A percentile compares a stretch with the other conserved stretches of the same genome.
phyloP scores from a whole-genome alignment of 1,140 invertebrate genomes.

The Drosophila lacteicornis region DNA sequence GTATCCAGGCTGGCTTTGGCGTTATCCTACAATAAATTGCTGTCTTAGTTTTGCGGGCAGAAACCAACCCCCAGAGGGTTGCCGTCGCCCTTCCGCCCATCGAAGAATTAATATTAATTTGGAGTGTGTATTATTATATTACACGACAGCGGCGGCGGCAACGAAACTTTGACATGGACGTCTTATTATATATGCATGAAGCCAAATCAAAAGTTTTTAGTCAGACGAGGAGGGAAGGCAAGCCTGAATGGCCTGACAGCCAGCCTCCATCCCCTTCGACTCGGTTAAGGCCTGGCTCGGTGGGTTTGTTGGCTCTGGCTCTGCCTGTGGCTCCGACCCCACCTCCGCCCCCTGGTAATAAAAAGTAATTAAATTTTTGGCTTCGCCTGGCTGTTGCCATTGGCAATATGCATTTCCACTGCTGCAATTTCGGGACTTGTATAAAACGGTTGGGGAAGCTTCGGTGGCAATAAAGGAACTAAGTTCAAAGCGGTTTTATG shows the following conservation, averaged over 20 bases:
- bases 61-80: constrained; percentile 13
- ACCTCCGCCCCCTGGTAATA: constrained; percentile 45
- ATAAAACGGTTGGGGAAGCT: constrained; percentile 9
- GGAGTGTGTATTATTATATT: constrained; percentile 71
- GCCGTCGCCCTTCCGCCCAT: constrained; percentile 1
- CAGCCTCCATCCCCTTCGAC: constrained; percentile 36
- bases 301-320: constrained; percentile 31
- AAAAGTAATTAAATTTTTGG: constrained; percentile 77
- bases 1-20: constrained; percentile 52
- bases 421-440: constrained; percentile 39
- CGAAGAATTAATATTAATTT: constrained; percentile 75
- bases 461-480: constrained; percentile 16
- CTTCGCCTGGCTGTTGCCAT: constrained; percentile 47
- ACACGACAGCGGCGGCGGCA: constrained; percentile 35
- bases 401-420: constrained; percentile 47
- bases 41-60: constrained; percentile 65
- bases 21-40: constrained; percentile 77
- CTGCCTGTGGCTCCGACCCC: constrained; percentile 5
- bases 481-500: constrained; percentile 39
- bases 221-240: background rate
- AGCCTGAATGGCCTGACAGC: constrained; percentile 35
- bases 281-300: constrained; percentile 7
- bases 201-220: constrained; percentile 66
- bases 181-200: constrained; percentile 74
- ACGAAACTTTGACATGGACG: constrained; percentile 67